Conservation (phyloP, 2,113 vertebrate species). For the Jaculus jaculus region DNA sequence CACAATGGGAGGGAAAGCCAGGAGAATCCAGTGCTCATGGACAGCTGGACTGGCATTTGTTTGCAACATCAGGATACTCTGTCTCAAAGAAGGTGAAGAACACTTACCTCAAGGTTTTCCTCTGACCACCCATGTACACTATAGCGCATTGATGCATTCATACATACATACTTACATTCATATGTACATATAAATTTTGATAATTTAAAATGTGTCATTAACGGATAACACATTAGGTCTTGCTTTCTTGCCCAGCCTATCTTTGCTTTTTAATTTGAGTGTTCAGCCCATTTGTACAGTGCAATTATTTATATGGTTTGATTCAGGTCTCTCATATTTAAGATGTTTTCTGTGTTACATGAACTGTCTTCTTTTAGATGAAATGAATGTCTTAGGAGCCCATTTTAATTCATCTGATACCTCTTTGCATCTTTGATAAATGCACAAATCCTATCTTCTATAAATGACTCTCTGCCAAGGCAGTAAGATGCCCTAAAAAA, state of each 20-base stretch:
- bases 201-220: not conserved
- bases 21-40: too few species aligned
- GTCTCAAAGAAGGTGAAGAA: too few species aligned
- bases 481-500: not conserved
- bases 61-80: too few species aligned
- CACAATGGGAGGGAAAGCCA: too few species aligned
- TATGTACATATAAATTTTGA: too few species aligned
- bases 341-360: not conserved
- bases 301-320: not conserved
- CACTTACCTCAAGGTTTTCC: too few species aligned
- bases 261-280: not conserved
- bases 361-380: not conserved
- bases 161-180: too few species aligned
- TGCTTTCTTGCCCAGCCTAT: not conserved
- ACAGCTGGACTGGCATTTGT: too few species aligned
- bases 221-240: not conserved
- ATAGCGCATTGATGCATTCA: too few species aligned
- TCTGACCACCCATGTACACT: too few species aligned
- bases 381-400: not conserved
- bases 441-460: not conserved
- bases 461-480: not conserved
- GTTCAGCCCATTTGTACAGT: not conserved
- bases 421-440: not conserved
- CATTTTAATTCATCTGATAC: not conserved
- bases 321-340: not conserved